Evolutionary conservation across 2,113 vertebrate genomes (phyloP), one percentile per base, ranked within the genome.

Genomic region (Ciconia stormi): DNA sequence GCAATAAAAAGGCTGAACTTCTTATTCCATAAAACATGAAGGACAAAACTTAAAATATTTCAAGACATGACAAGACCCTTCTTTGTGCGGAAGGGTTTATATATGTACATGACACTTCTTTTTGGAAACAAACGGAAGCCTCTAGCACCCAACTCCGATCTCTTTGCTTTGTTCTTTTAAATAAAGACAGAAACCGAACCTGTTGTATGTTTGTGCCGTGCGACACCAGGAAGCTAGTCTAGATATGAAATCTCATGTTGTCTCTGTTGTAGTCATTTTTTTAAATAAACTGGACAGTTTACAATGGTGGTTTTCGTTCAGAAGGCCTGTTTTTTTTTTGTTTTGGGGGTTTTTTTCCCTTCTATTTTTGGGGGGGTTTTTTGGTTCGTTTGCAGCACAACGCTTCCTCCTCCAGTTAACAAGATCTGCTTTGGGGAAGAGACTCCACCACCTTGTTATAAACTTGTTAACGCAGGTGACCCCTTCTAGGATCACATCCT

Each of bases 1-100:
- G 98, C 98, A 99, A 99, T 99, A 99, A 99, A 98, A 98, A 98
- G 98, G 98, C 98, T 95, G 98, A 98, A 99, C 98, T 98, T 98
- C 98, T 98, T 99, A 99, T 99, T 99, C 98, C 98, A 98, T 99
- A 98, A 99, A 99, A 99, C 98, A 98, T 98, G 99, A 99, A 99
- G 99, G 99, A 99, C 98, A 98, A 97, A 98, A 98, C 97, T 98
- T 98, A 98, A 97, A 98, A 97, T 98, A 98, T 98, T 98, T 98
- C 98, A 98, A 98, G 97, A 98, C 97, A 95, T 97, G 98, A 98
- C 97, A 97, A 99, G 98, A 96, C 97, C 97, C 96, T 97, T 98
- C 98, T 98, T 98, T 98, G 98, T 98, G 98, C 98, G 82, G 98
- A 98, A 98, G 98, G 98, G 97, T 97, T 97, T 97, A 97, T 98